Percentiles rank a stretch among this genome's conserved stretches.
These are phyloP conservation scores for Exephanes ischioxanthus DNA, from an alignment of 2,888 invertebrate genomes.

Conservation along the genomic window DNA sequence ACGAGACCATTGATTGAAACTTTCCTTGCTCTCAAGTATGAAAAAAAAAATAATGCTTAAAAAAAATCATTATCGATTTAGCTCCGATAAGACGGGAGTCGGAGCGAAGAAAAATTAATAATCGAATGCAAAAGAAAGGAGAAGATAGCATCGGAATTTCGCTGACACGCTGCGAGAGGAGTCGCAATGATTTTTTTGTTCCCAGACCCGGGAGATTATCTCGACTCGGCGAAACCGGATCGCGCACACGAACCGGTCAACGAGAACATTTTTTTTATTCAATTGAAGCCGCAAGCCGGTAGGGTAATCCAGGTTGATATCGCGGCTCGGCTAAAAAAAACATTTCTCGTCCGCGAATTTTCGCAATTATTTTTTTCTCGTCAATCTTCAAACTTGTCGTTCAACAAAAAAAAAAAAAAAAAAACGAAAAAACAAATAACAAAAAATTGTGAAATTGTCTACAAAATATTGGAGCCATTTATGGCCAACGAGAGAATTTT, in stretches of 20 bases:
- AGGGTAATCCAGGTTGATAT: too few relatives aligned
- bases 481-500: too few relatives aligned
- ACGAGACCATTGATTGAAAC: slow-evolving; percentile 8
- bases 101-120: slow-evolving; percentile 4
- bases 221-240: slow-evolving; percentile 61
- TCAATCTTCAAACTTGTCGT: too few relatives aligned
- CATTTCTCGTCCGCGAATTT: too few relatives aligned
- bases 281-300: too few relatives aligned
- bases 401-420: too few relatives aligned
- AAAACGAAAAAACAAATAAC: too few relatives aligned
- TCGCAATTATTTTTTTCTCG: too few relatives aligned
- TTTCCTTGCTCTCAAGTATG: neutral
- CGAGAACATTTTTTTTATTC: slow-evolving; percentile 36
- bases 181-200: slow-evolving; percentile 13
- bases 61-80: slow-evolving; percentile 15
- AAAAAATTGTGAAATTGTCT: too few relatives aligned
- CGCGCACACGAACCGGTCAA: slow-evolving; percentile 55
- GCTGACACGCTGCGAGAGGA: slow-evolving; percentile 29
- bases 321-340: too few relatives aligned
- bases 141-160: slow-evolving; percentile 41
- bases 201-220: slow-evolving; percentile 44
- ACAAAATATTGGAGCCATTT: too few relatives aligned
- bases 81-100: neutral
- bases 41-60: neutral
- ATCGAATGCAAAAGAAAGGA: slow-evolving; percentile 5